Evolutionary conservation across 2,113 vertebrate species (phyloP), one percentile per base, ranked within the genome.

Genomic region (Sapajus apella): DNA sequence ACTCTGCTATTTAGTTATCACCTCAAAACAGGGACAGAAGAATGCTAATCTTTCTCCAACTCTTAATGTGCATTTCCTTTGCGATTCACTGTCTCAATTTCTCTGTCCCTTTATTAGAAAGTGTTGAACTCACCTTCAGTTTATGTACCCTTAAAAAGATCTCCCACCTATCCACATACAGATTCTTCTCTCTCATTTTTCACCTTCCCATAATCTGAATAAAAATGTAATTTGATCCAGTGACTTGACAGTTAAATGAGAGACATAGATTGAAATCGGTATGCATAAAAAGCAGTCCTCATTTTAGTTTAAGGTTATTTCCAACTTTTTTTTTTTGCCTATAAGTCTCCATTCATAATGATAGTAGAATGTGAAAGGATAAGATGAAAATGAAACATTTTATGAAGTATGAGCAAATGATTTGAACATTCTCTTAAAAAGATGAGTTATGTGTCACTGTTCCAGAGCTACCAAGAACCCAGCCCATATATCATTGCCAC

Each of bases 1-100:
- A 88, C 5, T 84, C n/a, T 84, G 47, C 56, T 91, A 45, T 84
- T 95, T 86, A 58, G 40, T 94, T 88, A 16, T 40, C 32, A 68
- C 16, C 13, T 56, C 61, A 47, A 87, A 75, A 81, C 66, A 66
- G 23, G 30, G 47, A 47, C 47, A 70, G 43, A 90, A 32, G 76
- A 58, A 50, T 64, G 43, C 40, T 77, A 40, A n/a, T 68, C 16
- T 87, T 92, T 58, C 56, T 87, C n/a, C 35, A 61, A 47, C 13
- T 95, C 70, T 80, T 76, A 56, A 61, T 37, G 30, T 76, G 92
- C 45, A 47, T 84, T 80, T 97, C 32, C 40, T 75, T 72, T 68
- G 27, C 20, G 56, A 70, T 43, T 55, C 14, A 72, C 5, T 70
- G 10, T 87, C 50, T 91, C 55, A 45, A n/a, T 2, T 30, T 93